Evolutionary conservation across 2,888 invertebrate species (phyloP), one percentile per base, ranked within the genome.

Genomic region (Romanomermis culicivorax): DNA sequence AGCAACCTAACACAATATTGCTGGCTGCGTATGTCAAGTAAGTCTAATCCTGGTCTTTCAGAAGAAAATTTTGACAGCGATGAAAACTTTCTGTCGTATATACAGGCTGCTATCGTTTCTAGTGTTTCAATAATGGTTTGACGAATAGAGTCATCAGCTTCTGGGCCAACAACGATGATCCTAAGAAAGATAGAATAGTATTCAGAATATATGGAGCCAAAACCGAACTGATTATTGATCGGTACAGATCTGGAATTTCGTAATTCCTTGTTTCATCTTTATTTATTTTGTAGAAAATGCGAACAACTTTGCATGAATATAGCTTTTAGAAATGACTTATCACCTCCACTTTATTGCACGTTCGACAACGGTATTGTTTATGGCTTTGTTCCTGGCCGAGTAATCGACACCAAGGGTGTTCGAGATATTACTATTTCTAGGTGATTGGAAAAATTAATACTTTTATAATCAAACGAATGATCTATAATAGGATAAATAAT

Each of bases 321-420:
- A 17, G 7, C 20, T 7, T n/a, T 17, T 45, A 45, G 7, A 23
- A 11, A 55, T 61, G 83, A 82, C 23, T 77, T 85, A 63, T 86
- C 88, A 48, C 85, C 91, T 53, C 77, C 80, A 51, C 74, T 95
- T 49, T 87, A 84, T 74, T 89, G 85, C 51, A 80, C 82, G 50
- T 95, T 95, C 72, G 77, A 80, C 62, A 97, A 97, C 76, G 95
- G 95, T 14, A 75, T 95, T 60, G 83, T 82, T 43, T 95, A 93
- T 70, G 81, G 85, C 70, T 77, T 68, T 63, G 65, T 72, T 60
- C 81, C 83, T 59, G 95, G 95, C 49, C 76, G 76, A 4, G 65
- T 68, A 2, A 56, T 72, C 14, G 65, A 67, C 56, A 63, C 64
- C 52, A 60, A 67, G 1, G 61, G 62, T 47, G 69, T 72, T 27